These are phyloP conservation scores for Tinamus major DNA, from an alignment of 2,797 vertebrate genomes.

Conservation along the genomic window DNA sequence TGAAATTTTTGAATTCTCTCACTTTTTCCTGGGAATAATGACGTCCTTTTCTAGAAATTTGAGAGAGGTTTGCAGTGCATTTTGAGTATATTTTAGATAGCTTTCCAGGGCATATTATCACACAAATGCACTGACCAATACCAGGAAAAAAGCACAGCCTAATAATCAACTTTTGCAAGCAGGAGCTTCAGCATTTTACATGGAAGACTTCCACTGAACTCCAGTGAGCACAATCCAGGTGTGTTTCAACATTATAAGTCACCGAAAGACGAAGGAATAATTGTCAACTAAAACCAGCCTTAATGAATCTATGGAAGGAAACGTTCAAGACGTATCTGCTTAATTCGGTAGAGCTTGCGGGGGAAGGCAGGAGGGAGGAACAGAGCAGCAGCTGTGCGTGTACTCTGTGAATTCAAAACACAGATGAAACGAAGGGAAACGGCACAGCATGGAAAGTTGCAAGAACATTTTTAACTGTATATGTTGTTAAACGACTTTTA, in stretches of 20 bases:
- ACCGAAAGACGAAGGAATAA: conserved; percentile 49
- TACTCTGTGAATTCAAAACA: neutral
- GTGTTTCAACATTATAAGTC: neutral
- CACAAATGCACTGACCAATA: neutral
- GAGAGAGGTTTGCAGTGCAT: neutral
- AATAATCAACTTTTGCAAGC: neutral
- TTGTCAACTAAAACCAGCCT: neutral
- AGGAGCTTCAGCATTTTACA: neutral
- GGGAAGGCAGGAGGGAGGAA: neutral
- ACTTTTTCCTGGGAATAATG: neutral
- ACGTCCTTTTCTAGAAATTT: neutral
- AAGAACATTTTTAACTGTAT: neutral
- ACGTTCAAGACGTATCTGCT: neutral
- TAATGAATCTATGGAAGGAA: neutral
- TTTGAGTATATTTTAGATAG: neutral
- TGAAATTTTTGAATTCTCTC: neutral
- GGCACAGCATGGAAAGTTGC: neutral
- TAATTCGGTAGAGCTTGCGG: neutral
- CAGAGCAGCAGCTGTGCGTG: neutral
- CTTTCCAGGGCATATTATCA: neutral
- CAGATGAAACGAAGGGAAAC: neutral
- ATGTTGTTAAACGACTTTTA: conserved; percentile 8
- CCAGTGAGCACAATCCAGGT: neutral
- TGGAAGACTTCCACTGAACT: neutral
- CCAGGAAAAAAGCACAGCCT: neutral